These are phyloP conservation scores for Tympanoctomys barrerae DNA, from an alignment of 2,797 vertebrate genomes.

Conservation along the genomic window DNA sequence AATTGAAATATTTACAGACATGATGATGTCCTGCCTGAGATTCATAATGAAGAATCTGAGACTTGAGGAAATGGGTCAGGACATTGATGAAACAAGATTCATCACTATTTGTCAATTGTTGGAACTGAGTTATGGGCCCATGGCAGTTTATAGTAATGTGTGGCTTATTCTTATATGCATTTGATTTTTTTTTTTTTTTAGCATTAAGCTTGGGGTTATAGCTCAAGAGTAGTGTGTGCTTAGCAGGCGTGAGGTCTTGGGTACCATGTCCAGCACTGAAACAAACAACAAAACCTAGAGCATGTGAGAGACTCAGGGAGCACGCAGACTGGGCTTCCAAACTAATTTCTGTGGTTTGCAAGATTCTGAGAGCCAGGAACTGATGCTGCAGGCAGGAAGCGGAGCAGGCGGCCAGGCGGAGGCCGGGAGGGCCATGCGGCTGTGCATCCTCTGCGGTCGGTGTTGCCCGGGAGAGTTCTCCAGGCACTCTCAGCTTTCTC, in stretches of 20 bases:
- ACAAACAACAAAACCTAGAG: not conserved
- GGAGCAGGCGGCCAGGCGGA: not conserved
- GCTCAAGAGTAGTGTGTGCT: not conserved
- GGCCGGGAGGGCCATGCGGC: not conserved
- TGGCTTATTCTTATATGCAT: not conserved
- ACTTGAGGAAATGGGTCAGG: not conserved
- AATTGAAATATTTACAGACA: conserved; percentile 29
- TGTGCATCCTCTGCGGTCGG: not conserved
- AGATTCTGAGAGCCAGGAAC: not conserved
- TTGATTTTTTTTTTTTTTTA: not conserved
- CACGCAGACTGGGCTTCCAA: not conserved
- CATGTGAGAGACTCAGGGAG: not conserved
- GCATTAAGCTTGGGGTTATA: not conserved
- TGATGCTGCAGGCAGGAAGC: not conserved
- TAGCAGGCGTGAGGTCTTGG: not conserved
- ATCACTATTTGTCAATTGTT: not conserved
- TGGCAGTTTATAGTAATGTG: not conserved
- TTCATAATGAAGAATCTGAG: not conserved
- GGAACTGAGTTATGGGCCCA: not conserved
- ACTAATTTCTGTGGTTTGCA: not conserved
- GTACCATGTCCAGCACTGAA: not conserved
- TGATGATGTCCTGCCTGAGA: not conserved
- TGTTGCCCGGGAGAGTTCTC: not conserved
- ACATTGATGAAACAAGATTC: not conserved
- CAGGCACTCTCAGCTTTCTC: not conserved